A percentile compares a stretch with the other conserved stretches of the same genome.
Conservation (phyloP, 1,140 invertebrate genomes). For the Rhynchophorus ferrugineus region DNA sequence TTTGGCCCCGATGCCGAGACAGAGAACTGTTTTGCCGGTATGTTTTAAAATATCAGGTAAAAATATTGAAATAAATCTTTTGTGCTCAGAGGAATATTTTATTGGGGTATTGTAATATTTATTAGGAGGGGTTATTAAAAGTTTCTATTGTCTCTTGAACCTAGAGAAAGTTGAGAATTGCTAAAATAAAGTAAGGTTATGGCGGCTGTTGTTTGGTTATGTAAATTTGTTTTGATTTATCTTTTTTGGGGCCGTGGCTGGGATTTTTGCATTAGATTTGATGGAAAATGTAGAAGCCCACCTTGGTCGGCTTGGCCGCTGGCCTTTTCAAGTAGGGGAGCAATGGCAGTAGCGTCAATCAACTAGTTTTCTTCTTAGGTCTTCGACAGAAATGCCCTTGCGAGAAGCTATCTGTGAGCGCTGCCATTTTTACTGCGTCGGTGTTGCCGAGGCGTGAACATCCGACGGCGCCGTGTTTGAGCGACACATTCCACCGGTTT, state of each 20-base stretch:
- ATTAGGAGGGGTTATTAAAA: too few relatives aligned
- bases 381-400: slow-evolving; percentile 44
- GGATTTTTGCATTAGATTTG: slow-evolving; percentile 1
- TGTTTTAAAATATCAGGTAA: slow-evolving; percentile 12
- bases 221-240: slow-evolving; percentile 6
- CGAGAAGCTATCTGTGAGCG: slow-evolving; percentile 36
- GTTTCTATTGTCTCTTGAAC: too few relatives aligned
- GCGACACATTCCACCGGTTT: slow-evolving; percentile 37
- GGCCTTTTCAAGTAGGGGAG: slow-evolving; percentile 35
- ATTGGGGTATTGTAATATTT: not conserved
- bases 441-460: slow-evolving; percentile 34
- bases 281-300: slow-evolving; percentile 26
- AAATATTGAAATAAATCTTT: slow-evolving; percentile 1
- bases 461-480: slow-evolving; percentile 34
- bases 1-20: slow-evolving; percentile 6
- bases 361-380: slow-evolving; percentile 48
- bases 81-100: not conserved
- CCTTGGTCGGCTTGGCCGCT: slow-evolving; percentile 41
- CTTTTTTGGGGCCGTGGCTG: not conserved
- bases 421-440: slow-evolving; percentile 46
- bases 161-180: not conserved
- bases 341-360: slow-evolving; percentile 40
- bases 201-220: slow-evolving; percentile 5
- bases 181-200: slow-evolving; percentile 2
- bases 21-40: slow-evolving; percentile 34